Percentiles rank a stretch among this genome's conserved stretches.
Evolutionary conservation across 2,113 vertebrate genomes (phyloP).

Genomic region (Piliocolobus tephrosceles): DNA sequence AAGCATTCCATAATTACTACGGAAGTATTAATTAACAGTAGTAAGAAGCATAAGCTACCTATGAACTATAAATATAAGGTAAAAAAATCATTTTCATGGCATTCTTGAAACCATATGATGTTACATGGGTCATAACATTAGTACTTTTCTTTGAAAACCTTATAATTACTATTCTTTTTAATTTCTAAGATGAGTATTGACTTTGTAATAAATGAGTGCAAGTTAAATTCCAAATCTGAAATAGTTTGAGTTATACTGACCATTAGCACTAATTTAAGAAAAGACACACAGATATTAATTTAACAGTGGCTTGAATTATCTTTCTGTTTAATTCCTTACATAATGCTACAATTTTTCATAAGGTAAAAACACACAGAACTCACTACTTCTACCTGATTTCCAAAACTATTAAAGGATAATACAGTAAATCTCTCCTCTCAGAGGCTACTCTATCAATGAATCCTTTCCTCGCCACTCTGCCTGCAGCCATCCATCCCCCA

Average conservation of each 20-base stretch:
- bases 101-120: slow-evolving; percentile 83
- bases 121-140: slow-evolving; percentile 83
- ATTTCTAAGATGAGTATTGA: slow-evolving; percentile 88
- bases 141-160: slow-evolving; percentile 86
- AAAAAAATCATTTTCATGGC: slow-evolving; percentile 83
- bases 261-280: slow-evolving; percentile 84
- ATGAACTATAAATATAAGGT: slow-evolving; percentile 84
- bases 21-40: slow-evolving; percentile 87
- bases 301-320: slow-evolving; percentile 77
- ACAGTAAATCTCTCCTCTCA: not conserved
- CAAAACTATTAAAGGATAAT: slow-evolving; percentile 17
- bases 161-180: slow-evolving; percentile 88
- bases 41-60: slow-evolving; percentile 82
- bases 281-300: slow-evolving; percentile 74
- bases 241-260: slow-evolving; percentile 79
- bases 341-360: slow-evolving; percentile 73
- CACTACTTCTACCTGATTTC: slow-evolving; percentile 42
- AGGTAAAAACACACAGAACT: slow-evolving; percentile 58
- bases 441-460: not conserved
- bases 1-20: slow-evolving; percentile 87
- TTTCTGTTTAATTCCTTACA: slow-evolving; percentile 70
- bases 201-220: slow-evolving; percentile 86
- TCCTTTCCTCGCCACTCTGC: rapidly evolving
- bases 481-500: no score
- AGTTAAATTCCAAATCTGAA: slow-evolving; percentile 84